phyloP scores from a whole-genome alignment of 2,113 vertebrate genomes.

The Muntiacus muntjak region DNA sequence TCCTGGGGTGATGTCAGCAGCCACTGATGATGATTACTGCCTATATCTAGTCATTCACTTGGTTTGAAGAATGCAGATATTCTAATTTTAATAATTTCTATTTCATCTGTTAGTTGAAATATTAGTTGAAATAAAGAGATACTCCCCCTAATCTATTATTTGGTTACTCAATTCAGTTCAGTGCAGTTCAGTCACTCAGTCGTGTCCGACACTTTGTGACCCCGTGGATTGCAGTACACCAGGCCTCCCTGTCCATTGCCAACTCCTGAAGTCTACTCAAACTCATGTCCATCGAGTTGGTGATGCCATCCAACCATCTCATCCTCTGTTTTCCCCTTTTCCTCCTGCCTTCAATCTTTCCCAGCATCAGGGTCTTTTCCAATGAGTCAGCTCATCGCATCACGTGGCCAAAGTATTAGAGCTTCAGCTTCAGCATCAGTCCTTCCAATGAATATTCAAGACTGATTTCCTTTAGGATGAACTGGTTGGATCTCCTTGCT shows the following conservation, averaged over 20 bases:
- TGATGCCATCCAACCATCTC: too few species aligned
- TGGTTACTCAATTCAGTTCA: background rate
- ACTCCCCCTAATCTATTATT: background rate
- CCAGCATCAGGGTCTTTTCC: too few species aligned
- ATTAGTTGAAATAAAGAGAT: background rate
- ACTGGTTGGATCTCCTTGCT: background rate
- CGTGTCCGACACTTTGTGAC: background rate
- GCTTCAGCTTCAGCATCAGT: background rate
- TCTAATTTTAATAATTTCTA: background rate
- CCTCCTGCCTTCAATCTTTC: too few species aligned
- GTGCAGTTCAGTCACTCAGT: background rate
- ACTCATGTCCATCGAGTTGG: too few species aligned
- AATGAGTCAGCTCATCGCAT: too few species aligned
- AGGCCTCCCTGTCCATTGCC: background rate
- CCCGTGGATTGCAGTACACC: background rate
- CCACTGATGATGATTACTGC: too few species aligned
- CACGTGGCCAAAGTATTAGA: background rate
- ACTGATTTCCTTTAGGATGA: background rate
- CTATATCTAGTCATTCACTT: background rate
- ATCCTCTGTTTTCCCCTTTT: too few species aligned
- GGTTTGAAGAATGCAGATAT: background rate
- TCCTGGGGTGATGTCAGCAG: background rate
- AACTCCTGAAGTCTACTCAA: background rate
- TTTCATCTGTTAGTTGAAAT: background rate
- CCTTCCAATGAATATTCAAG: background rate